phyloP scores from a whole-genome alignment of 2,888 invertebrate species.

The Congeria kusceri region DNA sequence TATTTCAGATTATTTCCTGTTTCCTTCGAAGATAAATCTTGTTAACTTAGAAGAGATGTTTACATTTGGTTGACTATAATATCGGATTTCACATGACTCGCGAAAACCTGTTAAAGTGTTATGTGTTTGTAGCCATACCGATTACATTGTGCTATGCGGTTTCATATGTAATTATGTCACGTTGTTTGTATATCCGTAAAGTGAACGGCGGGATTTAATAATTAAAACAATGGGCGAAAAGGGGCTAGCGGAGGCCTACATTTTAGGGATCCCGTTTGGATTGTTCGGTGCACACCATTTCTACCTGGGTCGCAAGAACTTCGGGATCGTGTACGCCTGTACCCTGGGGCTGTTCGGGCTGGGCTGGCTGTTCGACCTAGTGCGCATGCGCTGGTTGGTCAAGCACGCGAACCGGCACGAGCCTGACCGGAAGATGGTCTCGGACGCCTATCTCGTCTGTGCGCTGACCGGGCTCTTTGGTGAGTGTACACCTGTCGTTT shows the following conservation, averaged over 20 bases:
- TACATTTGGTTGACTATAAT: too few relatives aligned
- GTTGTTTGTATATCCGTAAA: too few relatives aligned
- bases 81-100: too few relatives aligned
- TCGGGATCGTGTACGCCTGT: slow-evolving; percentile 65
- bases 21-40: too few relatives aligned
- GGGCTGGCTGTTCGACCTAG: slow-evolving; percentile 66
- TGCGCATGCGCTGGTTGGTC: slow-evolving; percentile 64
- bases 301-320: slow-evolving; percentile 62
- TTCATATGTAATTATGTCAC: too few relatives aligned
- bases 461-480: slow-evolving; percentile 54
- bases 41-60: too few relatives aligned
- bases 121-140: too few relatives aligned
- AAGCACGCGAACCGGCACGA: slow-evolving; percentile 58
- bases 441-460: slow-evolving; percentile 51
- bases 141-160: too few relatives aligned
- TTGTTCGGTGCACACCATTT: slow-evolving; percentile 64
- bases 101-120: too few relatives aligned
- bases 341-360: slow-evolving; percentile 67
- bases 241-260: slow-evolving; percentile 62
- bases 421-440: slow-evolving; percentile 52
- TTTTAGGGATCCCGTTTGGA: slow-evolving; percentile 61
- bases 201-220: too few relatives aligned
- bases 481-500: slow-evolving; percentile 14
- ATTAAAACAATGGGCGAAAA: slow-evolving; percentile 47
- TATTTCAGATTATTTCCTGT: too few relatives aligned